Evolutionary conservation across 2,888 invertebrate genomes (phyloP), one percentile per base, ranked within the genome.

Genomic region (Chaitophorus viminalis): DNA sequence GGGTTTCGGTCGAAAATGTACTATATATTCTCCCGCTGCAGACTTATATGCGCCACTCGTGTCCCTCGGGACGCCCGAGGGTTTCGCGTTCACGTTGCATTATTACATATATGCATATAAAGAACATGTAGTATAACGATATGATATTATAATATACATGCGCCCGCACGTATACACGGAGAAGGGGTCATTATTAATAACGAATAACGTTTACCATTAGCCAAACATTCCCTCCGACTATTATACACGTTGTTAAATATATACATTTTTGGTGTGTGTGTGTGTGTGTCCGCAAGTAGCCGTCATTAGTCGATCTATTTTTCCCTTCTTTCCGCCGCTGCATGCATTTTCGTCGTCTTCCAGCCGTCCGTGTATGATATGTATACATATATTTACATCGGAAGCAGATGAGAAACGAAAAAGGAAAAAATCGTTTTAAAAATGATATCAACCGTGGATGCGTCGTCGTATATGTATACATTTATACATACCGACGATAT

Each of bases 131-230:
- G 6, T 46, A 46, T 46, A 46, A 46, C 46, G 46, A 46, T 46
- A 46, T n/a, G n/a, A n/a, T n/a, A n/a, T n/a, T n/a, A n/a, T n/a
- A n/a, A n/a, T n/a, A n/a, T n/a, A n/a, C n/a, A n/a, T 46, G 14
- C 46, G 46, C 46, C 14, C 46, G 46, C 6, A 8, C 46, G 46
- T 46, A 46, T 11, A 11, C 11, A 46, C 46, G 14, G 11, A 29
- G 31, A 31, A 70, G 29, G 29, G 68, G 68, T 8, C 60, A 60
- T 60, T 68, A 60, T 68, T 11, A 25, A 82, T 82, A 70, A 82
- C 46, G 52, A 72, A 82, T 72, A n/a, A n/a, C 82, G 82, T 82
- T 82, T 82, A 82, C 52, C 72, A 82, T 82, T 82, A 82, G 72
- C 52, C 25, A 36, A 72, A 72, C 72, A 52, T 82, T 70, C 36